Evolutionary conservation across 2,888 invertebrate species (phyloP), one percentile per base, ranked within the genome.

Genomic region (Marronus borbonicus): DNA sequence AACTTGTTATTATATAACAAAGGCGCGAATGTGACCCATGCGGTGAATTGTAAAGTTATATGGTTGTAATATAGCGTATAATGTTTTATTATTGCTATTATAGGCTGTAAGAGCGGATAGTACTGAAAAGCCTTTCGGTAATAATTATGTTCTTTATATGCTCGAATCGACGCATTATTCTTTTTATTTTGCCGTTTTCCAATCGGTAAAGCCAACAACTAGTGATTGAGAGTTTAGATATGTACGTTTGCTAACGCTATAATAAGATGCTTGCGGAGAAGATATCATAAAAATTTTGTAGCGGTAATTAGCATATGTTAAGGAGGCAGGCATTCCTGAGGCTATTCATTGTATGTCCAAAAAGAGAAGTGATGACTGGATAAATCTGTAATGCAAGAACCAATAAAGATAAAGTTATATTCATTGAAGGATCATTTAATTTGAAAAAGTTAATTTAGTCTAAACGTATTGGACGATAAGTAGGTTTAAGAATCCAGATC

Each of bases 1-100:
- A 72, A 72, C 72, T 72, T 60, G 72, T 72, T 72, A 44, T 44
- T 44, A 72, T 72, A 58, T 72, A 72, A 72, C 60, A 72, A 68
- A 72, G 72, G 72, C 72, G 72, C 72, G 72, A 72, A 72, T 72
- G 60, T 39, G 60, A 72, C 72, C 72, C 72, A 72, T 72, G 72
- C 72, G 60, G 72, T 39, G 72, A 72, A 72, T 72, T 60, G 39
- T 60, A 72, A 72, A 72, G 72, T 70, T 70, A 55, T 70, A 70
- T 70, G 70, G n/a, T 36, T 70, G 49, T 60, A 60, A 36, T 52
- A 52, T 14, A 52, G 52, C 52, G 17, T 52, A 17, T 52, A 52
- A 52, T 17, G 17, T 52, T 17, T 52, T 52, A 52, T 17, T 52
- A 52, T 52, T 52, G 17, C 17, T 74, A 60, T 44, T 62, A 58